phyloP scores from a whole-genome alignment of 2,888 invertebrate genomes.

The Notocelia uddmanniana region DNA sequence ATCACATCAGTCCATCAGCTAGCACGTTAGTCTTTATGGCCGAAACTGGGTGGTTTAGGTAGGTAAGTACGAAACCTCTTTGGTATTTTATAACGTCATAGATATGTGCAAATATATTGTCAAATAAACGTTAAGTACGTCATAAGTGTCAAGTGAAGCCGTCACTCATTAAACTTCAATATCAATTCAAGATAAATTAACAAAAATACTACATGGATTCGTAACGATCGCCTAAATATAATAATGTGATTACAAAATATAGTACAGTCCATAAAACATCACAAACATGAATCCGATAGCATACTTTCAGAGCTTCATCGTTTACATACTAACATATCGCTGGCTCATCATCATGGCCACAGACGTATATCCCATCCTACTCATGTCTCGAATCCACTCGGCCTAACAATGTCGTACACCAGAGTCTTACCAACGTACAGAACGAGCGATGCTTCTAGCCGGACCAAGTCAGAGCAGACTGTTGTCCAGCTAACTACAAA shows the following conservation, averaged over 20 bases:
- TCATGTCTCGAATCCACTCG: constrained; percentile 73
- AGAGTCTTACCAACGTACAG: not conserved
- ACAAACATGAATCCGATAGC: constrained; percentile 67
- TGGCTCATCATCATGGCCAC: constrained; percentile 74
- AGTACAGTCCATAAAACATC: not conserved
- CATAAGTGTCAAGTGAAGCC: not conserved
- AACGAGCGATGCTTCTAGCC: not conserved
- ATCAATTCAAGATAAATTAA: not conserved
- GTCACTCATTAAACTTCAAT: constrained; percentile 22
- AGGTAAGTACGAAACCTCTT: no score
- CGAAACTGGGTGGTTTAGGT: no score
- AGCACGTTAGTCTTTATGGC: no score
- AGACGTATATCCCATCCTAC: constrained; percentile 70
- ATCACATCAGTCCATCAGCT: no score
- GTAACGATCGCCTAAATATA: not conserved
- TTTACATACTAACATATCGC: constrained; percentile 68
- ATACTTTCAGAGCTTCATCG: constrained; percentile 62
- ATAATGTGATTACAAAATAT: constrained; percentile 11
- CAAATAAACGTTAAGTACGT: not conserved
- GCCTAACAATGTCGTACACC: constrained; percentile 48
- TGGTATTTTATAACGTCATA: no score
- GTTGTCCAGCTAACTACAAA: not conserved
- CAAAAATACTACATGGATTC: constrained; percentile 7
- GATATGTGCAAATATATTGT: not conserved
- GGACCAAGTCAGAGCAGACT: not conserved